Base-by-base conservation (phyloP, 2,797 vertebrate species). In the Sylvilagus floridanus region DNA sequence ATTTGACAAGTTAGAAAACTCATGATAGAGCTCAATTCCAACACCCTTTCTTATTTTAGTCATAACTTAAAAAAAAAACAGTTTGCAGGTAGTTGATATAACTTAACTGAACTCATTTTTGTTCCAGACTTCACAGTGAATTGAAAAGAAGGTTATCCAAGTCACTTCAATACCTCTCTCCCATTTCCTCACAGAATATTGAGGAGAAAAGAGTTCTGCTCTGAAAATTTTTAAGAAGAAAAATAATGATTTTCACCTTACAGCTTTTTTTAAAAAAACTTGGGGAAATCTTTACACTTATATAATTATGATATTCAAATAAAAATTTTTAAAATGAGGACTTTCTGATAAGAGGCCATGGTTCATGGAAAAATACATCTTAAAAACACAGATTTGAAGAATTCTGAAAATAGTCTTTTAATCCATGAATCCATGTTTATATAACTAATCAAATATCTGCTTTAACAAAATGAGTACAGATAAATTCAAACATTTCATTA, bases 381-480 rank as follows among this genome's bases (percentile, higher is more conserved):
- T 17, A 14, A 90, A 88, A 92, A 32, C n/a, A 66, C 4, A 37
- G 16, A 14, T 65, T n/a, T 84, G 47, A 7, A 68, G 26, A 82
- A 95, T 54, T 50, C 42, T 86, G 76, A 88, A 78, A 94, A 21
- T 57, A 30, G 21, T 32, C 16, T 72, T 90, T 82, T 82, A 86
- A 60, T 77, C 26, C 50, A 21, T 60, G 26, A 57, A 13, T n/a
- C 21, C 71, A 66, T 82, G 16, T 26, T 37, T 52, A 28, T n/a
- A 4, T 84, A 82, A 30, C 14, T 66, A 77, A 82, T 19, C 16
- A 71, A 65, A 42, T 5, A 83, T 72, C 21, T 28, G 11, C 2
- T 92, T 90, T 60, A 82, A 35, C 37, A 76, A 66, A 83, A 9
- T 81, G 12, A 26, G 21, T 9, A 90, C 71, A 28, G 21, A 91